Evolutionary conservation across 1,140 invertebrate genomes (phyloP).

Genomic region (Ips nitidus): DNA sequence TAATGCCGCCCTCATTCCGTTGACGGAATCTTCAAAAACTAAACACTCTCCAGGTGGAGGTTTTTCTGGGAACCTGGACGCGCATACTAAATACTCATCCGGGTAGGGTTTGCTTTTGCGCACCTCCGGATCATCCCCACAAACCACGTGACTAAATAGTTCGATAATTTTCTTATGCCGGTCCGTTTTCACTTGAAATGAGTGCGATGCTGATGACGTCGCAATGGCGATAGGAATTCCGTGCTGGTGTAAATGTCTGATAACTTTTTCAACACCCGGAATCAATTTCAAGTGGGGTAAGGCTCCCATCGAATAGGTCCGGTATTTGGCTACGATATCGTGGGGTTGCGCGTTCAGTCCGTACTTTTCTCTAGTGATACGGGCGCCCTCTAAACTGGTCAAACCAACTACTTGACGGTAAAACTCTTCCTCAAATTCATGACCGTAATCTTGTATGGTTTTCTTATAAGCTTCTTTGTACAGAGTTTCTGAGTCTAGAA

Average conservation of each 20-base stretch:
- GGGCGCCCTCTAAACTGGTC: slow-evolving; percentile 56
- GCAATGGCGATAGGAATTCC: slow-evolving; percentile 84
- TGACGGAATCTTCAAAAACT: slow-evolving; percentile 86
- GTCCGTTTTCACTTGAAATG: slow-evolving; percentile 76
- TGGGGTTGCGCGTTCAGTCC: slow-evolving; percentile 57
- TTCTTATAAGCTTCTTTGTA: slow-evolving; percentile 48
- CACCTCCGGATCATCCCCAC: slow-evolving; percentile 85
- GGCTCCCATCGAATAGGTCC: slow-evolving; percentile 31
- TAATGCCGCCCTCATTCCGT: slow-evolving; percentile 73
- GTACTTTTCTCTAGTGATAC: slow-evolving; percentile 56
- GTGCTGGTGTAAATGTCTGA: slow-evolving; percentile 76
- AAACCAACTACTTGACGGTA: slow-evolving; percentile 62
- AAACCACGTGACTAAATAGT: slow-evolving; percentile 80
- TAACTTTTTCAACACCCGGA: slow-evolving; percentile 77
- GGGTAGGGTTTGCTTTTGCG: slow-evolving; percentile 89
- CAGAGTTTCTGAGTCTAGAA: slow-evolving; percentile 53
- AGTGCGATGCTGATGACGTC: slow-evolving; percentile 80
- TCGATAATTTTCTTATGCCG: slow-evolving; percentile 73
- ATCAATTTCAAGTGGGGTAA: slow-evolving; percentile 45
- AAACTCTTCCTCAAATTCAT: slow-evolving; percentile 60
- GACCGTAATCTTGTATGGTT: slow-evolving; percentile 55
- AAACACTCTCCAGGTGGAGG: slow-evolving; percentile 68
- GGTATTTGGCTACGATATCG: slow-evolving; percentile 53
- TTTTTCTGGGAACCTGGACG: slow-evolving; percentile 73
- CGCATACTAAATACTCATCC: slow-evolving; percentile 88